phyloP scores from a whole-genome alignment of 2,113 vertebrate species.

The Columbina picui region DNA sequence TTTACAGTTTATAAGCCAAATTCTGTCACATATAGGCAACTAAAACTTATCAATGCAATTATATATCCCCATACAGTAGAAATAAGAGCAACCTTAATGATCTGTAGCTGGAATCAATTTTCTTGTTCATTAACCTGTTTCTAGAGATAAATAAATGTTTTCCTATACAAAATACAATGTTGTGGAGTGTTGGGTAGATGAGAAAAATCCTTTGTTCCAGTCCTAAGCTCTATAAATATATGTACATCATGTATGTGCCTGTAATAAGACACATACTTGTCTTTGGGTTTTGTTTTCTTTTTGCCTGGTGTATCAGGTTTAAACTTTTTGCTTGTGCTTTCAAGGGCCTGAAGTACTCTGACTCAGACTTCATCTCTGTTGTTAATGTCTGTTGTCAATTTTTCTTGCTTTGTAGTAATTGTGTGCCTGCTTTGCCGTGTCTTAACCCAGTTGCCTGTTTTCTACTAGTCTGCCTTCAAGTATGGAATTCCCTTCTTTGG shows the following conservation, averaged over 20 bases:
- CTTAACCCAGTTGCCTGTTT: background rate
- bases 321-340: background rate
- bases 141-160: accelerated
- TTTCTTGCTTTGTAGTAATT: background rate
- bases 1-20: background rate
- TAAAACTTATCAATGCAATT: background rate
- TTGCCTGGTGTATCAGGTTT: background rate
- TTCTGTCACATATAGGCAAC: background rate
- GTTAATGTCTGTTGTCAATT: background rate
- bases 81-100: background rate
- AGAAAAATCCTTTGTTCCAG: background rate
- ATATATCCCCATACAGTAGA: accelerated
- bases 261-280: accelerated
- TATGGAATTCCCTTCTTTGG: background rate
- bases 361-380: background rate
- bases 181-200: background rate
- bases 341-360: background rate
- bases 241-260: accelerated
- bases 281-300: background rate
- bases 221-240: background rate
- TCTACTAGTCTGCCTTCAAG: background rate
- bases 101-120: background rate
- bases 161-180: background rate
- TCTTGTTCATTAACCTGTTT: background rate
- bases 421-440: background rate